These are phyloP conservation scores for Telmatherina bonti DNA, from an alignment of 2,797 vertebrate species.

Conservation along the genomic window DNA sequence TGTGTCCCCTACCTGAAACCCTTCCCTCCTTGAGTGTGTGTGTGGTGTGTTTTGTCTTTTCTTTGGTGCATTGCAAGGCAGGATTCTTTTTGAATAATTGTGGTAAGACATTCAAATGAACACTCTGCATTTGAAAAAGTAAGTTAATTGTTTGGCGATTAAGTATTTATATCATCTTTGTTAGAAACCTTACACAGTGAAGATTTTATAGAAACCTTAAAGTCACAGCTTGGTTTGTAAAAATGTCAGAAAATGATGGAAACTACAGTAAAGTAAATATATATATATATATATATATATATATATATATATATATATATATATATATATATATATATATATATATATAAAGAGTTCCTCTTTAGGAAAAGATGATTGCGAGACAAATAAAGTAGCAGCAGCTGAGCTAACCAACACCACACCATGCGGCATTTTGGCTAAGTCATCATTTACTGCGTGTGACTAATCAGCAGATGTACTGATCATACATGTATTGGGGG, in stretches of 20 bases:
- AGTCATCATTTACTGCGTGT: conserved; percentile 24
- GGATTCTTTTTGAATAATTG: conserved; percentile 11
- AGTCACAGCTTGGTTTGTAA: not conserved
- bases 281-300: too few relatives aligned
- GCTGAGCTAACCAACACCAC: not conserved
- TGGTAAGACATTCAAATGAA: not conserved
- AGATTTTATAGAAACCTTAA: not conserved
- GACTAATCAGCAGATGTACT: not conserved
- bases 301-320: too few relatives aligned
- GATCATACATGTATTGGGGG: not conserved
- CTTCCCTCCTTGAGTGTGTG: conserved; percentile 11
- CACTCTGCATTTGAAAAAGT: not conserved
- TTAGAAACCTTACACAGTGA: not conserved
- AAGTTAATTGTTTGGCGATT: not conserved
- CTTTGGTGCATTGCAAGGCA: conserved; percentile 8
- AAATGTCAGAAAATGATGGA: not conserved
- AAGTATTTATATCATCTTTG: not conserved
- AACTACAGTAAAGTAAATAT: not conserved
- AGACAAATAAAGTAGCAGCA: not conserved
- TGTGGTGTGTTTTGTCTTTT: not conserved
- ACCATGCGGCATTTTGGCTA: not conserved
- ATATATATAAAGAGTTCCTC: not conserved
- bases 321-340: too few relatives aligned
- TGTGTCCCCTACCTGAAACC: conserved; percentile 63
- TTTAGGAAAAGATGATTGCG: not conserved